Percentiles rank a stretch among this genome's conserved stretches.
phyloP scores from a whole-genome alignment of 2,113 vertebrate species.

The Vanacampus margaritifer region DNA sequence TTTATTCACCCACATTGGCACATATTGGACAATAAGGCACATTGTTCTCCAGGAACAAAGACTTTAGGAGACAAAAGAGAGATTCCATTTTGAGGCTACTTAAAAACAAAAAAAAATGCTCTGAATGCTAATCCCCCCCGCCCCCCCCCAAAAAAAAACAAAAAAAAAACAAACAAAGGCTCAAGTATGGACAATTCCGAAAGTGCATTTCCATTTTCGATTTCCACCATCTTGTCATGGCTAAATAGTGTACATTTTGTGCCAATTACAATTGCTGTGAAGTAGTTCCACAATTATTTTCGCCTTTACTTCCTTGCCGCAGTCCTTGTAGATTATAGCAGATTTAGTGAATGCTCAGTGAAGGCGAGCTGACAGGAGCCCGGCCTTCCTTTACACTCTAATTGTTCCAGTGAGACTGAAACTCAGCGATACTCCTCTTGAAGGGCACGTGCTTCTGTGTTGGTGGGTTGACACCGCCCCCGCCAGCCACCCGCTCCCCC shows the following conservation, averaged over 20 bases:
- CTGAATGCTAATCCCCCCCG: not conserved
- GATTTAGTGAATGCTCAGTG: slow-evolving; percentile 59
- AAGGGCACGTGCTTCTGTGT: slow-evolving; percentile 45
- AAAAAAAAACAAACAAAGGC: not conserved
- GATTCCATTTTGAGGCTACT: not conserved
- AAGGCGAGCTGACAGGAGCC: slow-evolving; percentile 55
- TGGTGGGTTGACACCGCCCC: slow-evolving; percentile 11
- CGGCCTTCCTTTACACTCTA: slow-evolving; percentile 53
- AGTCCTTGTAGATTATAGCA: slow-evolving; percentile 32
- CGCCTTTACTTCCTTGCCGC: slow-evolving; percentile 11
- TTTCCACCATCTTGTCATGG: not conserved
- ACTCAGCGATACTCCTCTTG: slow-evolving; percentile 48
- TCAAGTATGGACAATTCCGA: not conserved
- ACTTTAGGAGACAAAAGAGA: too few relatives aligned
- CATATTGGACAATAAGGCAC: too few relatives aligned
- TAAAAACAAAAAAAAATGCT: not conserved
- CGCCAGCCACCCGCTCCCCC: not conserved
- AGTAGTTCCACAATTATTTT: slow-evolving; percentile 34
- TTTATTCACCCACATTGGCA: too few relatives aligned
- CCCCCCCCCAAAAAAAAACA: too few relatives aligned
- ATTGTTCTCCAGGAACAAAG: too few relatives aligned
- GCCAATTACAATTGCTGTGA: slow-evolving; percentile 26
- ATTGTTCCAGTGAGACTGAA: slow-evolving; percentile 62
- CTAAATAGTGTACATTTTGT: not conserved
- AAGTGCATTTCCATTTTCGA: not conserved